phyloP scores from a whole-genome alignment of 2,113 vertebrate genomes.

The Mesocricetus auratus region DNA sequence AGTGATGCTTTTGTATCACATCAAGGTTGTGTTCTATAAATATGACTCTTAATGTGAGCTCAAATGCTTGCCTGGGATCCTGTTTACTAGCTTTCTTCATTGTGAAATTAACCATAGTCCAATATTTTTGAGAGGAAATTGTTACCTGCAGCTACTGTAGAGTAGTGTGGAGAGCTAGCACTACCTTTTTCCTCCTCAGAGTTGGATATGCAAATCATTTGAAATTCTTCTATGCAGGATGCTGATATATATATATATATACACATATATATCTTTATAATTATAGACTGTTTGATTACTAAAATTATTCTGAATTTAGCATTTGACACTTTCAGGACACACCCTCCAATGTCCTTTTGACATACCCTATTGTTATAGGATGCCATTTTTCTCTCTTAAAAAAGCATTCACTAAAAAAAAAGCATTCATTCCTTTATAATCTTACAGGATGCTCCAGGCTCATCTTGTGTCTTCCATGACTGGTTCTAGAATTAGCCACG shows the following conservation, averaged over 20 bases:
- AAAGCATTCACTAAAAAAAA: background rate
- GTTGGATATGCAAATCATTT: background rate
- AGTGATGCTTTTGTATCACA: background rate
- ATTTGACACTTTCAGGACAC: background rate
- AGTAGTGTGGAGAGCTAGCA: background rate
- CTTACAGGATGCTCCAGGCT: background rate
- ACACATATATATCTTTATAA: too few relatives aligned
- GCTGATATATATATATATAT: too few relatives aligned
- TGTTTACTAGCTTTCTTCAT: background rate
- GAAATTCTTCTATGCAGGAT: background rate
- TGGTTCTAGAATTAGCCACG: background rate
- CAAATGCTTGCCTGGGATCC: background rate
- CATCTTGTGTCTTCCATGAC: background rate
- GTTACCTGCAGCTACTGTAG: background rate
- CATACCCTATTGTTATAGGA: background rate
- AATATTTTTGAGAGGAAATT: background rate
- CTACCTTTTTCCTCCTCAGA: background rate
- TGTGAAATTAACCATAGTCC: background rate
- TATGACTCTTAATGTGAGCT: background rate
- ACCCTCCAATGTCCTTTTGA: background rate
- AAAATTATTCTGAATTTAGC: slow-evolving; percentile 6
- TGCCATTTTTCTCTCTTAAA: background rate
- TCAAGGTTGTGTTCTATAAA: background rate
- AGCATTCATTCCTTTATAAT: background rate
- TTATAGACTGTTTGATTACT: background rate